Evolutionary conservation across 1,140 invertebrate species (phyloP).

Genomic region (Drosophila pachea): DNA sequence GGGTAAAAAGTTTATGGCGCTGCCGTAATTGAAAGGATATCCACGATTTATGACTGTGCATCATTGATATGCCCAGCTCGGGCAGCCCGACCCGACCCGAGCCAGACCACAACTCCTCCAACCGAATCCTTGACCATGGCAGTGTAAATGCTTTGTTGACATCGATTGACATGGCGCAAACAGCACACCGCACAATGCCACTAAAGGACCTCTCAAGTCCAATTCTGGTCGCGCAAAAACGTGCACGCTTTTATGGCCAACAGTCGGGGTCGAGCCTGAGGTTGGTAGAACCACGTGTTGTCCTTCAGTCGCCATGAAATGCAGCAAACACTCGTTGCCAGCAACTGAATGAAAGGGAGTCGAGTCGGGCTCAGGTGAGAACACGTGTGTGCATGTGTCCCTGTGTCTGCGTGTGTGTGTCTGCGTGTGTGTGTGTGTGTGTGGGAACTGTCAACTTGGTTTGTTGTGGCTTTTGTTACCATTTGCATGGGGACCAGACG

Average conservation of each 20-base stretch:
- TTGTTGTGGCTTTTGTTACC: conserved; percentile 47
- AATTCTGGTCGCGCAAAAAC: conserved; percentile 16
- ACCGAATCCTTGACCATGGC: conserved; percentile 64
- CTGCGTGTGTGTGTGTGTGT: neutral
- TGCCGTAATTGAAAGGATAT: conserved; percentile 37
- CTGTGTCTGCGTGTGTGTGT: neutral
- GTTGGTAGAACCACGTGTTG: conserved; percentile 53
- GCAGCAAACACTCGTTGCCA: conserved; percentile 51
- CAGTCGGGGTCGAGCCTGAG: conserved; percentile 17
- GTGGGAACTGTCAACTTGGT: conserved; percentile 43
- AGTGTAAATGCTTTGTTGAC: conserved; percentile 58
- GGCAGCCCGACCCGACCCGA: neutral
- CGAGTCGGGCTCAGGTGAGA: conserved; percentile 24
- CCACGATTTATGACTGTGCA: conserved; percentile 31
- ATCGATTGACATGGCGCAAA: conserved; percentile 62
- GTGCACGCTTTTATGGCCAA: conserved; percentile 19
- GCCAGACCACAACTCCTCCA: conserved; percentile 4
- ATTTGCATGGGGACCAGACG: conserved; percentile 14
- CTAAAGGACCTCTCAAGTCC: conserved; percentile 33
- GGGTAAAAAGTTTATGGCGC: conserved; percentile 27
- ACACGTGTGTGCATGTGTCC: neutral
- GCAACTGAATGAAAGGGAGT: conserved; percentile 17
- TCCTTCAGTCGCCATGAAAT: conserved; percentile 57
- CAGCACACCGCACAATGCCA: conserved; percentile 6
- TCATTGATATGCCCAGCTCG: conserved; percentile 32